Conservation (phyloP, 1,140 invertebrate species). For the Leguminivora glycinivorella region DNA sequence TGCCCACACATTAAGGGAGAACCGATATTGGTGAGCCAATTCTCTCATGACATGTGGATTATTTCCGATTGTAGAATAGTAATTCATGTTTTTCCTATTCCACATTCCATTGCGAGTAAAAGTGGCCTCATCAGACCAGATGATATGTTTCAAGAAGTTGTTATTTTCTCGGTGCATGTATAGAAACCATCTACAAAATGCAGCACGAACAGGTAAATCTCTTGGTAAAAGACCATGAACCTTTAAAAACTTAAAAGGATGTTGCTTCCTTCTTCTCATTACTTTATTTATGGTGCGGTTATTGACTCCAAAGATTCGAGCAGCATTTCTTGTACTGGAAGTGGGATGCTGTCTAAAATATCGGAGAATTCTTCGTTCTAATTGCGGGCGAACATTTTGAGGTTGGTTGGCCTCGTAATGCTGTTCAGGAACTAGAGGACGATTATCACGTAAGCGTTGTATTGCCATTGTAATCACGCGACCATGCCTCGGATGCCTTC, state of each 20-base stretch:
- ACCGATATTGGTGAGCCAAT: too few relatives aligned
- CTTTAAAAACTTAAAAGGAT: slow-evolving; percentile 18
- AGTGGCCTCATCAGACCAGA: slow-evolving; percentile 5
- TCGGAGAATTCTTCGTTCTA: not conserved
- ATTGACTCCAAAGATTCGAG: not conserved
- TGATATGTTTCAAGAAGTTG: not conserved
- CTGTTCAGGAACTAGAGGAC: too few relatives aligned
- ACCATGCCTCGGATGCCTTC: too few relatives aligned
- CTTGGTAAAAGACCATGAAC: not conserved
- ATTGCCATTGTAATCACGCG: too few relatives aligned
- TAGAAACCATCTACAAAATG: slow-evolving; percentile 1
- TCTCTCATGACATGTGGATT: too few relatives aligned
- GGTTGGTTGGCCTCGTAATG: too few relatives aligned
- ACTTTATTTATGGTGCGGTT: not conserved
- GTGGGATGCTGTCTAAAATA: not conserved
- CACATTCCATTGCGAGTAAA: slow-evolving; percentile 17
- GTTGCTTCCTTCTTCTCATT: slow-evolving; percentile 8
- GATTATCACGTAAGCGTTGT: too few relatives aligned
- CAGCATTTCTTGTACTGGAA: not conserved
- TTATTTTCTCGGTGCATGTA: not conserved
- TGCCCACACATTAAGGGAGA: too few relatives aligned
- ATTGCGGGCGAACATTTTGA: not conserved
- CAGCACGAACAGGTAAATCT: not conserved
- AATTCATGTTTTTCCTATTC: too few relatives aligned
- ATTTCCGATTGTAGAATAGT: too few relatives aligned